Conservation (phyloP, 2,888 invertebrate species). For the Caenorhabditis zanzibari region DNA sequence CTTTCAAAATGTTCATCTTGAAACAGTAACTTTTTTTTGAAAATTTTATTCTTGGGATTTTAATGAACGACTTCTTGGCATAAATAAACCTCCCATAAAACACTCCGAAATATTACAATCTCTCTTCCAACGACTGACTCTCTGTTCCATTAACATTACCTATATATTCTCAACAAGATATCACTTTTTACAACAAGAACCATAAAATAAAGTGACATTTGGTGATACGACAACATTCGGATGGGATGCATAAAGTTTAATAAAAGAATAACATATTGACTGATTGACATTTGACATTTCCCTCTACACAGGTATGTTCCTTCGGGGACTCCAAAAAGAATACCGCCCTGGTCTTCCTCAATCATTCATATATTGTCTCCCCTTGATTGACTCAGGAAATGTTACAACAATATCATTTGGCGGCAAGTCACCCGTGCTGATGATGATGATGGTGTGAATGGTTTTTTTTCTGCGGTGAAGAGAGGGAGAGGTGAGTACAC, state of each 20-base stretch:
- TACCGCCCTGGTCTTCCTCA: conserved; percentile 31
- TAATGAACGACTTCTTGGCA: not conserved
- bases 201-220: conserved; percentile 29
- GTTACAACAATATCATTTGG: conserved; percentile 61
- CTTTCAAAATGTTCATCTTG: not conserved
- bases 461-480: conserved; percentile 11
- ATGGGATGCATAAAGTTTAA: conserved; percentile 30
- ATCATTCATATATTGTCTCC: not conserved
- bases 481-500: conserved; percentile 14
- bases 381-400: conserved; percentile 35
- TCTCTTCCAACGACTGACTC: not conserved
- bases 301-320: not conserved
- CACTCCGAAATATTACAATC: not conserved
- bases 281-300: conserved; percentile 35
- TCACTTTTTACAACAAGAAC: conserved; percentile 40
- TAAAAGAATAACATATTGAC: conserved; percentile 31
- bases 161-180: not conserved
- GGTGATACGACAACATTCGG: not conserved
- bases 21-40: not conserved
- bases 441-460: conserved; percentile 35
- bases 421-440: conserved; percentile 29
- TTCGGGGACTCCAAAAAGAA: conserved; percentile 38
- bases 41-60: not conserved
- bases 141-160: conserved; percentile 9
- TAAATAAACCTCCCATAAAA: not conserved